phyloP scores from a whole-genome alignment of 2,113 vertebrate genomes.

The Leptocoma aspasia region DNA sequence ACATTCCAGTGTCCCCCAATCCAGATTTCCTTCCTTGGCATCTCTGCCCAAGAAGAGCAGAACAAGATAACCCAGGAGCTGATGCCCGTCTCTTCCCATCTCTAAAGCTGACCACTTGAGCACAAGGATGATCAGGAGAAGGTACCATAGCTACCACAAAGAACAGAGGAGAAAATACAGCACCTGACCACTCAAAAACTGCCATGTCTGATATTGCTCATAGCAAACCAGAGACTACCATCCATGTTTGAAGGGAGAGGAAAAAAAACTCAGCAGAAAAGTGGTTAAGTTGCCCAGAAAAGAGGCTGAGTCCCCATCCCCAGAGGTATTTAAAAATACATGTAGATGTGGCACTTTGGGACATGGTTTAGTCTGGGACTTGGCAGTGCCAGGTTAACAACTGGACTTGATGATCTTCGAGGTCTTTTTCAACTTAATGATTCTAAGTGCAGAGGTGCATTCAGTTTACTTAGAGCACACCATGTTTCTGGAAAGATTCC shows the following conservation, averaged over 20 bases:
- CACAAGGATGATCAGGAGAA: not conserved
- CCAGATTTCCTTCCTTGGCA: not conserved
- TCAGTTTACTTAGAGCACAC: not conserved
- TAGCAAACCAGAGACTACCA: not conserved
- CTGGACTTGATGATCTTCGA: not conserved
- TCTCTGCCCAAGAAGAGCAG: not conserved
- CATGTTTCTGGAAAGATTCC: not conserved
- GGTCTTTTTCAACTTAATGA: not conserved
- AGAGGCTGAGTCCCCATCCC: not conserved
- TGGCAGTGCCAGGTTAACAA: not conserved
- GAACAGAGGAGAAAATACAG: not conserved
- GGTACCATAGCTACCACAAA: not conserved
- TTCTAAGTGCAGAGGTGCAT: not conserved
- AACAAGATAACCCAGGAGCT: not conserved
- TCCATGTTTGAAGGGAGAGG: not conserved
- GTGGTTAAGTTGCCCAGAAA: not conserved
- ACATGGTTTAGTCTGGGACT: not conserved
- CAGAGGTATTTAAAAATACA: not conserved
- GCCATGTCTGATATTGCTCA: not conserved
- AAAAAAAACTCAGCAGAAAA: not conserved
- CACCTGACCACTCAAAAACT: not conserved
- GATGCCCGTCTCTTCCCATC: not conserved
- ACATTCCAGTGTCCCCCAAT: not conserved
- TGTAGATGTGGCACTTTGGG: not conserved
- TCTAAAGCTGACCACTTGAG: not conserved